phyloP scores from a whole-genome alignment of 2,888 invertebrate genomes.

The Leistus spinibarbis region DNA sequence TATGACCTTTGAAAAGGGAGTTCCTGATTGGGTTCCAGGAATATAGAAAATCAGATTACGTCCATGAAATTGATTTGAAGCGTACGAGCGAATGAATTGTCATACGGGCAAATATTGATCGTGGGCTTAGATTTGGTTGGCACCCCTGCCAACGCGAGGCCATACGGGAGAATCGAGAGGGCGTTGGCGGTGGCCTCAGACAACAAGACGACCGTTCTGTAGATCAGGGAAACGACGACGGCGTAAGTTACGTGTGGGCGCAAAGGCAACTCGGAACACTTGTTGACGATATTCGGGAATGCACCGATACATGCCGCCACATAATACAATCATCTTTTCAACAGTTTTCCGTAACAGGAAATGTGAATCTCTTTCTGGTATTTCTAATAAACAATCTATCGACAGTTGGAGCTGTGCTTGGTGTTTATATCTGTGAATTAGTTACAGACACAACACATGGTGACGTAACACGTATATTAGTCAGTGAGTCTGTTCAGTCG shows the following conservation, averaged over 20 bases:
- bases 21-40: background rate
- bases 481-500: background rate
- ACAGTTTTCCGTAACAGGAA: too few relatives aligned
- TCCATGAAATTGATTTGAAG: too few relatives aligned
- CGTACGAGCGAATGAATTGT: background rate
- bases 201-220: constrained; percentile 10
- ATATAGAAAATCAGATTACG: background rate
- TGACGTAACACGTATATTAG: constrained; percentile 45
- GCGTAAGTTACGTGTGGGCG: constrained; percentile 13
- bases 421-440: constrained; percentile 39
- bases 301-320: background rate
- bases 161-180: constrained; percentile 24
- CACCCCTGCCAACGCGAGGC: constrained; percentile 41
- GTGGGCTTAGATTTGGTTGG: background rate
- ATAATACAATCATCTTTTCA: background rate
- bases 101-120: background rate
- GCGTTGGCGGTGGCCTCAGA: constrained; percentile 40
- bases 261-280: constrained; percentile 1
- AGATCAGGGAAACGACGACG: constrained; percentile 7
- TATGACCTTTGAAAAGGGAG: background rate
- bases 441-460: constrained; percentile 51
- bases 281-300: constrained; percentile 9
- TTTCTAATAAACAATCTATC: background rate
- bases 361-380: background rate
- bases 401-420: background rate